phyloP scores from a whole-genome alignment of 2,888 invertebrate genomes.

The Lissonota sp. region DNA sequence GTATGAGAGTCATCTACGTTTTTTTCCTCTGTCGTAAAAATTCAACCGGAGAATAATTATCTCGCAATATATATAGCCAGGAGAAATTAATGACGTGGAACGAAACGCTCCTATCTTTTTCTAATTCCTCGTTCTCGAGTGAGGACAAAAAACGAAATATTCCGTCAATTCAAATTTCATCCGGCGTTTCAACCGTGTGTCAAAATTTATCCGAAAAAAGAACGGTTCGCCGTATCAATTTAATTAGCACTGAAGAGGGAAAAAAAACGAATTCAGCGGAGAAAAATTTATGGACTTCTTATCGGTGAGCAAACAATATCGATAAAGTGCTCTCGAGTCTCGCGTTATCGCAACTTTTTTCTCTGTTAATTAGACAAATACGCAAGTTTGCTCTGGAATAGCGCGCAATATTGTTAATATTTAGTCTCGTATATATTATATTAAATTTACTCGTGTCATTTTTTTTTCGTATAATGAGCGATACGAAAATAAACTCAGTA shows the following conservation, averaged over 20 bases:
- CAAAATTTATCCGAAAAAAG: not conserved
- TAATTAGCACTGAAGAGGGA: conserved; percentile 7
- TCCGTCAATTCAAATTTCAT: not conserved
- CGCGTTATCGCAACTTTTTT: too few relatives aligned
- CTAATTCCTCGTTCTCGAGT: too few relatives aligned
- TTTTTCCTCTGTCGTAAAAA: conserved; percentile 59
- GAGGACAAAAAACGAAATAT: not conserved
- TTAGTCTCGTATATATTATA: too few relatives aligned
- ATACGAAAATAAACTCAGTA: conserved; percentile 31
- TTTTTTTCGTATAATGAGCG: too few relatives aligned
- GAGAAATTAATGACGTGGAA: conserved; percentile 71
- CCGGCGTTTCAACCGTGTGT: conserved; percentile 7
- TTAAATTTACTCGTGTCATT: too few relatives aligned
- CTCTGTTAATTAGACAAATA: too few relatives aligned
- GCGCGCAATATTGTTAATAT: too few relatives aligned
- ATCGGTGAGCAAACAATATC: too few relatives aligned
- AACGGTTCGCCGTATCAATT: conserved; percentile 40
- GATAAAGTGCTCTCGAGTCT: too few relatives aligned
- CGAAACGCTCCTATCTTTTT: conserved; percentile 33
- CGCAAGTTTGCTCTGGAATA: too few relatives aligned
- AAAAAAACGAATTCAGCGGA: too few relatives aligned
- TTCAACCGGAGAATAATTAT: conserved; percentile 67
- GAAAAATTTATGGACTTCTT: too few relatives aligned
- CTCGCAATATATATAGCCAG: conserved; percentile 45
- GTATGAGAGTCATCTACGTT: conserved; percentile 31